Percentiles rank a stretch among this genome's conserved stretches.
Conservation (phyloP, 2,797 vertebrate species). For the Catamblyrhynchus diadema region DNA sequence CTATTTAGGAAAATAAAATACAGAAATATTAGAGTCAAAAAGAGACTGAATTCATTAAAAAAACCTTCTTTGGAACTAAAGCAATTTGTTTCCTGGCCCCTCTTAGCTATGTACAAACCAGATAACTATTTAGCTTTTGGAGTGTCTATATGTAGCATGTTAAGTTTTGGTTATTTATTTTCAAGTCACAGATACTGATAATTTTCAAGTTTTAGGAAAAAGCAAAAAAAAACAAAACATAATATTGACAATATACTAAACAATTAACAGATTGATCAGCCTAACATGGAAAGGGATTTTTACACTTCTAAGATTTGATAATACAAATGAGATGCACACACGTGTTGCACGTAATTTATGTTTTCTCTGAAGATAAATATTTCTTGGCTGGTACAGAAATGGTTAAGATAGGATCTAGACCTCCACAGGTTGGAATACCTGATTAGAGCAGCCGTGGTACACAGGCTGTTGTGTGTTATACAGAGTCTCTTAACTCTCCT, state of each 20-base stretch:
- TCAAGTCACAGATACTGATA: not conserved
- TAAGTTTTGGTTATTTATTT: not conserved
- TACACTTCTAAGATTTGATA: not conserved
- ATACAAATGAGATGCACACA: not conserved
- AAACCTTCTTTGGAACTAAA: not conserved
- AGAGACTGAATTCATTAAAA: not conserved
- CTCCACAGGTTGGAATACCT: not conserved
- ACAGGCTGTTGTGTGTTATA: not conserved
- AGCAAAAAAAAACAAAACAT: not conserved
- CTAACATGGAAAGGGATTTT: not conserved
- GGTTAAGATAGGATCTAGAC: slow-evolving; percentile 15
- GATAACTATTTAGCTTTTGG: not conserved
- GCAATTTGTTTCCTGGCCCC: not conserved
- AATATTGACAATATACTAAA: not conserved
- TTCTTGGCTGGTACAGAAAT: slow-evolving; percentile 5
- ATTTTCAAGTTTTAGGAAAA: not conserved
- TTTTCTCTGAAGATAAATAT: slow-evolving; percentile 4
- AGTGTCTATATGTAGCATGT: not conserved
- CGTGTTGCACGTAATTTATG: not conserved
- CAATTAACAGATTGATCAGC: not conserved
- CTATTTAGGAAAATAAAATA: not conserved
- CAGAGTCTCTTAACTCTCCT: not conserved
- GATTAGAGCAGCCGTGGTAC: not conserved
- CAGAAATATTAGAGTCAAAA: not conserved
- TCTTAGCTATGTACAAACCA: not conserved